Base-by-base conservation (phyloP, 2,113 vertebrate species). In the Vulpes vulpes region DNA sequence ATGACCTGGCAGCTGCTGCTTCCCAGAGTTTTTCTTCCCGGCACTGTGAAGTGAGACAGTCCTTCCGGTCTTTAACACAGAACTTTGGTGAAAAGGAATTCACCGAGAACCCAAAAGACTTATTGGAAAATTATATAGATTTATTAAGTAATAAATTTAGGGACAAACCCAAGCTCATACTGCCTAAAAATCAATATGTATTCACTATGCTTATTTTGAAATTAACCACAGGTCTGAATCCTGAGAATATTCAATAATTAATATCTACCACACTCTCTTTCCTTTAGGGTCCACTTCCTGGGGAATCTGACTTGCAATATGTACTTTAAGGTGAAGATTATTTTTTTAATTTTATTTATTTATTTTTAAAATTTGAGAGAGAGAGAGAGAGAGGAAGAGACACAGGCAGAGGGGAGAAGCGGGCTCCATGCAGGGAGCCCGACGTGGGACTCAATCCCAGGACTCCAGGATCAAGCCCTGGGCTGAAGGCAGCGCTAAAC, bases 181-280 rank as follows among this genome's bases (percentile, higher is more conserved):
- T 60, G n/a, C 12, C 7, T 2, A 71, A 89, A n/a, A 91, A 80
- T 30, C 30, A 69, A 30, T 14, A n/a, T 14, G 55, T 4, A 25
- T 22, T 76, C 4, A 43, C 67, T 74, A 1, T 4, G 80, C 3
- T 55, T 67, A 87, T n/a, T 62, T 23, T 25, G 10, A 71, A 43
- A 51, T 32, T 11, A 60, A 53, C 25, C 32, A 32, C 38, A 85
- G 5, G 11, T 74, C 5, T 67, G 38, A 60, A 7, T 35, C 32
- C 25, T 78, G 67, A 76, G 14, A 95, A 60, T 17, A 79, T 60
- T 96, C 5, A 88, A 25, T 60, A 93, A 53, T 88, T 59, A 78
- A 23, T 25, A 12, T 1, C 0, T 57, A 73, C 73, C 20, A 27
- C 8, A 32, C 14, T n/a, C 38, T 11, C 19, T 78, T 76, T 85